Conservation (phyloP, 2,113 vertebrate species). For the Orthonyx spaldingii region DNA sequence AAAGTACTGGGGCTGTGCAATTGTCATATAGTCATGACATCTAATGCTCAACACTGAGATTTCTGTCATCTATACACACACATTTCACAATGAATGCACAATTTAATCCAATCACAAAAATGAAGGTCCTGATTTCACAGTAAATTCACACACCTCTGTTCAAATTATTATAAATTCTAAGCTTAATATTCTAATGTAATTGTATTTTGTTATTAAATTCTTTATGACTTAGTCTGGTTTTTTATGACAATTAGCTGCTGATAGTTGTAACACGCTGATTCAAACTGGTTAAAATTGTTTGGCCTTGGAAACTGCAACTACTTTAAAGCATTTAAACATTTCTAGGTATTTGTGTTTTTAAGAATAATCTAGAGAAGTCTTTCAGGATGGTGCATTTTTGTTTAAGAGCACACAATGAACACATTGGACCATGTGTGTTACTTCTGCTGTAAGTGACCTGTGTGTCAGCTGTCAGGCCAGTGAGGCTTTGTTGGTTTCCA, state of each 20-base stretch:
- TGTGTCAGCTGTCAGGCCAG: not conserved
- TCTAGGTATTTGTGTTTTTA: not conserved
- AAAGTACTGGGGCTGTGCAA: not conserved
- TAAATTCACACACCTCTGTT: not conserved
- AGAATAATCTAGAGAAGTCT: not conserved
- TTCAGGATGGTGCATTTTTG: not conserved
- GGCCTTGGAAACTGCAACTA: not conserved
- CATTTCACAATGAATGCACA: not conserved
- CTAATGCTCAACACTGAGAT: not conserved
- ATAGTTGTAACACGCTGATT: not conserved
- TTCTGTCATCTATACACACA: not conserved
- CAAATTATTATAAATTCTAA: not conserved
- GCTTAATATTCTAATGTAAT: not conserved
- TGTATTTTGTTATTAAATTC: not conserved
- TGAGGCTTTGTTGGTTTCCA: not conserved
- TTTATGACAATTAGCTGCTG: not conserved
- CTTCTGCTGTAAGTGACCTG: not conserved
- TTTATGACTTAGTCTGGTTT: not conserved
- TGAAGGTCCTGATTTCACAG: not conserved
- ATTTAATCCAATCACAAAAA: not conserved
- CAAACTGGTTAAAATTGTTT: not conserved
- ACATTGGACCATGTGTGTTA: fast-evolving
- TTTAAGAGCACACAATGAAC: not conserved
- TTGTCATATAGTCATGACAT: not conserved
- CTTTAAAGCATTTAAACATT: not conserved